phyloP scores from a whole-genome alignment of 2,797 vertebrate species.

The Crocidura indochinensis region DNA sequence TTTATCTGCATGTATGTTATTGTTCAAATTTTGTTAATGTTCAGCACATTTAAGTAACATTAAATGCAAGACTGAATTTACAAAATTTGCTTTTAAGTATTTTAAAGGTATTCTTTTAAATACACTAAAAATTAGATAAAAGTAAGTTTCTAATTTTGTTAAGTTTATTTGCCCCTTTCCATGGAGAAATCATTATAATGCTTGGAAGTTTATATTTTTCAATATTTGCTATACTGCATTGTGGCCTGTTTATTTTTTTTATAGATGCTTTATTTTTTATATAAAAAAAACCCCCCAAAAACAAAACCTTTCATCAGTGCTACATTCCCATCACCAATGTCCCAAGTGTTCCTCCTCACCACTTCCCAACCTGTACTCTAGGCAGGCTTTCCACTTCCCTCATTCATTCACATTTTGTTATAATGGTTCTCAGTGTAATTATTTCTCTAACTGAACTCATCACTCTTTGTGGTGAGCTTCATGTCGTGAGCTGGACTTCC shows the following conservation, averaged over 20 bases:
- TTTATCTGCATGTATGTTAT: not conserved
- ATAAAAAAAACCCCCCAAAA: no score
- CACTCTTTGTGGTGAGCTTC: no score
- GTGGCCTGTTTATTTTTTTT: not conserved
- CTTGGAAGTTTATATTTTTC: constrained; percentile 12
- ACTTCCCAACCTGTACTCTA: no score
- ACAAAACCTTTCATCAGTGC: no score
- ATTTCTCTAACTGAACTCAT: no score
- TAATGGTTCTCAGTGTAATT: no score
- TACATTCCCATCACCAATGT: no score
- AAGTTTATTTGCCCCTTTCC: not conserved
- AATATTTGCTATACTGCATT: not conserved
- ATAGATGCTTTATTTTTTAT: no score
- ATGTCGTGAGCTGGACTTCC: no score
- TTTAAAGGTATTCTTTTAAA: not conserved
- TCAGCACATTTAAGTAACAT: not conserved
- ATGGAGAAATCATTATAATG: not conserved
- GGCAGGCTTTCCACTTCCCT: no score
- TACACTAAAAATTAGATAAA: not conserved
- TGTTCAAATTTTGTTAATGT: not conserved
- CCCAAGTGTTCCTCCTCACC: no score
- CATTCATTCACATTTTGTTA: no score
- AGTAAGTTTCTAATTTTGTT: not conserved
- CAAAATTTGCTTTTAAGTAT: not conserved
- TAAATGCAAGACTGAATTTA: not conserved